Evolutionary conservation across 2,888 invertebrate species (phyloP), one percentile per base, ranked within the genome.

Genomic region (Melanophora roralis): DNA sequence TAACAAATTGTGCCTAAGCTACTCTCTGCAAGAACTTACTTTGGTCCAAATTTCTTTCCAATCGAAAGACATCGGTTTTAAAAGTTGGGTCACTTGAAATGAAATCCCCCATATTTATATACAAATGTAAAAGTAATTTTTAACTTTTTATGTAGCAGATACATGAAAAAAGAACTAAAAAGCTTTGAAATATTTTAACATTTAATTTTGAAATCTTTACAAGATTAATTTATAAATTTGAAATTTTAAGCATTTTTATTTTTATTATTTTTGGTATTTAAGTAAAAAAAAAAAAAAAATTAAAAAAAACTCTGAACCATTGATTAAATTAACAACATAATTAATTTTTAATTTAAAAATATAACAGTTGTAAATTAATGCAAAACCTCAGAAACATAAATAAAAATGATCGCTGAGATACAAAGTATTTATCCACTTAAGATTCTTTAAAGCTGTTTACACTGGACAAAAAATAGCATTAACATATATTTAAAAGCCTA

Each of bases 281-380:
- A n/a, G n/a, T n/a, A n/a, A n/a, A n/a, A n/a, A n/a, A n/a, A n/a
- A n/a, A n/a, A n/a, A n/a, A n/a, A n/a, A n/a, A n/a, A n/a, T n/a
- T n/a, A n/a, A n/a, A n/a, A n/a, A n/a, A n/a, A n/a, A n/a, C n/a
- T 60, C 27, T 60, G 60, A 47, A 47, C 47, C 62, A 62, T 45
- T 62, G 19, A 47, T 59, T 40, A 9, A 34, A 43, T 62, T 62
- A 23, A 45, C 62, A 19, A 34, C 47, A 34, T 34, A 34, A 47
- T 47, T 60, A n/a, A n/a, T 14, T 43, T 6, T 14, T 38, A n/a
- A 38, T 38, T 43, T 60, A 45, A 32, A 6, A 34, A 62, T 45
- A 45, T 19, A 62, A 34, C 19, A 47, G n/a, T 47, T 60, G 43
- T 47, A 23, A 62, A 62, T 34, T 45, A 62, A 62, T 62, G 34